phyloP scores from a whole-genome alignment of 2,888 invertebrate species.

The Blera fallax region DNA sequence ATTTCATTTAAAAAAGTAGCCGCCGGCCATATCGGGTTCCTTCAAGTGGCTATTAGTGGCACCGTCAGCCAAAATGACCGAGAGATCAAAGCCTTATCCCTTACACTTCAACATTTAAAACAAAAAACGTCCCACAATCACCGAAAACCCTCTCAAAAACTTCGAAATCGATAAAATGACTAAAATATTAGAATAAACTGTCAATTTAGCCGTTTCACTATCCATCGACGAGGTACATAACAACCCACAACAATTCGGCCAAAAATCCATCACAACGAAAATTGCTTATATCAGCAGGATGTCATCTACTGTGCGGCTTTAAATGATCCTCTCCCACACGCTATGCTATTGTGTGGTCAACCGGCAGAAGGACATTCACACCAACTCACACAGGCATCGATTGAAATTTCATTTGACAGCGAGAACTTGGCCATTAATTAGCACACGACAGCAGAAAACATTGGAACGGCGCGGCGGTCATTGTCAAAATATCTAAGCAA shows the following conservation, averaged over 20 bases:
- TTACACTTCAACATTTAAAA: too few relatives aligned
- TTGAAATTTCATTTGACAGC: constrained; percentile 40
- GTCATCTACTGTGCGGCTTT: constrained; percentile 25
- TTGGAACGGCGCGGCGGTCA: background rate
- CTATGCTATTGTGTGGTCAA: constrained; percentile 22
- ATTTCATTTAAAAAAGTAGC: too few relatives aligned
- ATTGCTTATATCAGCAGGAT: constrained; percentile 24
- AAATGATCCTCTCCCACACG: background rate
- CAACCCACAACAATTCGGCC: background rate
- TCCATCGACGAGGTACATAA: background rate
- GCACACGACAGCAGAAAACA: constrained; percentile 2
- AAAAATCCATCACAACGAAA: constrained; percentile 11
- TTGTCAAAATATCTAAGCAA: constrained; percentile 24
- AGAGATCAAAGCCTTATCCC: too few relatives aligned
- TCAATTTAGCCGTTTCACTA: background rate
- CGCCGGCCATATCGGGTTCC: too few relatives aligned
- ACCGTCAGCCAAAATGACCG: too few relatives aligned
- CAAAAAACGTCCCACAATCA: background rate
- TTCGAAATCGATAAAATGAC: background rate
- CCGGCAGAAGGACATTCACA: constrained; percentile 22
- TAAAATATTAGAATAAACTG: background rate
- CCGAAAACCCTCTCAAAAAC: background rate
- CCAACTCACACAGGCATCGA: background rate
- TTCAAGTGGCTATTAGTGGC: too few relatives aligned
- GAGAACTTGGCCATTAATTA: constrained; percentile 5